Evolutionary conservation across 2,888 invertebrate genomes (phyloP).

Genomic region (Pheosia gnoma): DNA sequence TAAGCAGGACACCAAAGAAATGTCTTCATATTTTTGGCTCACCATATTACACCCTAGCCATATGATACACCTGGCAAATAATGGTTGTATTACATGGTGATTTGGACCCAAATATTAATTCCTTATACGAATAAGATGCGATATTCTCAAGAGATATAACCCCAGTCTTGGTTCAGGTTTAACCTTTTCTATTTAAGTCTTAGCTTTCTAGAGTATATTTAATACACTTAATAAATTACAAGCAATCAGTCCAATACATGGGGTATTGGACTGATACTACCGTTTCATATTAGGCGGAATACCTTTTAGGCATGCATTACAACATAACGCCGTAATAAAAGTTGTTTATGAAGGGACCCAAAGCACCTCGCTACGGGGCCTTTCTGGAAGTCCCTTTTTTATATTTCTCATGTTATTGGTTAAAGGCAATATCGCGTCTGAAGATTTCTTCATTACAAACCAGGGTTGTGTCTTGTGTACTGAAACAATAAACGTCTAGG

Average conservation of each 20-base stretch:
- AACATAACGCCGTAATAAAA: slow-evolving; percentile 55
- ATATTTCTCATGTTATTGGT: slow-evolving; percentile 33
- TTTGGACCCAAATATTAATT: too few species aligned
- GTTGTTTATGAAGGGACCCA: slow-evolving; percentile 50
- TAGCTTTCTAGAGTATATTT: background rate
- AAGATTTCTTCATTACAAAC: slow-evolving; percentile 18
- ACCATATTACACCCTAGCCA: too few species aligned
- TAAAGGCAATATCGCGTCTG: slow-evolving; percentile 19
- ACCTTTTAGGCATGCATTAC: slow-evolving; percentile 42
- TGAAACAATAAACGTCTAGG: slow-evolving; percentile 8
- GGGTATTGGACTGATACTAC: slow-evolving; percentile 25
- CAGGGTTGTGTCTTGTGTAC: slow-evolving; percentile 6
- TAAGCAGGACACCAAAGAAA: too few species aligned
- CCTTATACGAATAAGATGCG: too few species aligned
- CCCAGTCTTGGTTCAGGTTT: too few species aligned
- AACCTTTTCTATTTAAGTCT: too few species aligned
- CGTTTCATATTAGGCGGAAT: slow-evolving; percentile 39
- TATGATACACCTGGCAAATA: too few species aligned
- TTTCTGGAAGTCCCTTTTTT: slow-evolving; percentile 30
- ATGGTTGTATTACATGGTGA: too few species aligned
- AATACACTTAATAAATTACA: slow-evolving; percentile 14
- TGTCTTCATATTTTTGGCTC: too few species aligned
- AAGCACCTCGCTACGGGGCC: slow-evolving; percentile 31
- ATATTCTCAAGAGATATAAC: too few species aligned
- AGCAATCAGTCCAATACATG: slow-evolving; percentile 16